These are phyloP conservation scores for Seriola aureovittata DNA, from an alignment of 2,113 vertebrate species.

Conservation along the genomic window DNA sequence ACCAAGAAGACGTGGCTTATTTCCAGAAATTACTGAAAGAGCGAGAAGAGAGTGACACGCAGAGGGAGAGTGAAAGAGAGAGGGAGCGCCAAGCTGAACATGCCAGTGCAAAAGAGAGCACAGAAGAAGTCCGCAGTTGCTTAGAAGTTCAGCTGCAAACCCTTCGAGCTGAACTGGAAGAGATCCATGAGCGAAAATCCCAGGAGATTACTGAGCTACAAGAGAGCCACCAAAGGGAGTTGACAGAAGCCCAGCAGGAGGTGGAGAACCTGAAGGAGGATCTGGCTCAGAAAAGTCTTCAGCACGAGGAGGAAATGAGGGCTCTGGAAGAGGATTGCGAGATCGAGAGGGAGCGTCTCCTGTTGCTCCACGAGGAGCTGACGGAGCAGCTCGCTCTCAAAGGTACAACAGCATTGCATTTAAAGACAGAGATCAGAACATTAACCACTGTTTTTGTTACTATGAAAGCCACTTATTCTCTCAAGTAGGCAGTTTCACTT, in stretches of 20 bases:
- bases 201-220: slow-evolving; percentile 83
- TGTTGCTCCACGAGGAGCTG: slow-evolving; percentile 85
- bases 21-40: slow-evolving; percentile 87
- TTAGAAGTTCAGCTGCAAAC: slow-evolving; percentile 86
- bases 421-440: neutral
- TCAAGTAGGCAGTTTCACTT: neutral
- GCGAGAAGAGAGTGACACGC: slow-evolving; percentile 68
- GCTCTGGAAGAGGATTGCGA: slow-evolving; percentile 87
- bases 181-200: slow-evolving; percentile 75
- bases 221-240: slow-evolving; percentile 83
- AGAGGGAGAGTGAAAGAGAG: slow-evolving; percentile 81
- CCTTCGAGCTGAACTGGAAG: slow-evolving; percentile 85
- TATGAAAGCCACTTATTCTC: neutral
- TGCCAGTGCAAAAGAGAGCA: slow-evolving; percentile 73
- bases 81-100: slow-evolving; percentile 70
- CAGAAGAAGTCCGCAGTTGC: slow-evolving; percentile 73
- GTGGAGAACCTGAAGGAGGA: slow-evolving; percentile 87
- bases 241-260: slow-evolving; percentile 86
- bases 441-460: neutral
- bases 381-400: slow-evolving; percentile 83
- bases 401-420: slow-evolving; percentile 71
- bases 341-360: slow-evolving; percentile 85
- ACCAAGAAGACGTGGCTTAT: slow-evolving; percentile 83
- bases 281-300: slow-evolving; percentile 79
- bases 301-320: slow-evolving; percentile 89